Evolutionary conservation across 1,140 invertebrate genomes (phyloP), one percentile per base, ranked within the genome.

Genomic region (Mylabris phalerata): DNA sequence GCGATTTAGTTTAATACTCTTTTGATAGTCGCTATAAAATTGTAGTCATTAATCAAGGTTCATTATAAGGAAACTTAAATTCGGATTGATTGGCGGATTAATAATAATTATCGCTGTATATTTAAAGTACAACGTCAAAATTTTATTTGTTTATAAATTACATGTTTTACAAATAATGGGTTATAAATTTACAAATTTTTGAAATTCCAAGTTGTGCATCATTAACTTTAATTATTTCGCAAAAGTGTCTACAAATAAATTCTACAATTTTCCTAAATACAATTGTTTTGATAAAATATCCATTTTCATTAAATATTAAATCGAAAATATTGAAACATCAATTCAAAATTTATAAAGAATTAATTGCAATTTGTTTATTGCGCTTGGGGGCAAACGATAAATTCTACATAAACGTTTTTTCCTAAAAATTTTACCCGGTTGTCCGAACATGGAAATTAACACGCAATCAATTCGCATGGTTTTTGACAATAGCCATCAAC

Each of bases 141-240:
- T 61, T 64, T 68, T 68, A 66, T 62, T 66, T 48, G 64, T 32
- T 32, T 64, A 61, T 56, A 64, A 64, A 64, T 63, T 63, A 63
- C 57, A 63, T 52, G 32, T 32, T 32, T 43, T 59, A 59, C 50
- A 48, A 52, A 57, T 57, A 59, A 57, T 61, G 60, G 54, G 54
- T 60, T 65, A 64, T 69, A 69, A 69, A 69, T 64, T 67, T 70
- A 70, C 65, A 70, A 70, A 70, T 63, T 65, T 32, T 65, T 49
- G 65, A 70, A 70, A 70, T 70, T 70, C 68, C 68, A 67, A 67
- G 62, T 62, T 68, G 68, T 70, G 68, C 68, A 70, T 67, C 55
- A 63, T 65, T 25, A 48, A 51, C 48, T 58, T 49, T 54, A 57
- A 52, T 59, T 62, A 57, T 65, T 32, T 32, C 38, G 63, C 26